Base-by-base conservation (phyloP, 2,797 vertebrate species). In the Anas bahamensis region DNA sequence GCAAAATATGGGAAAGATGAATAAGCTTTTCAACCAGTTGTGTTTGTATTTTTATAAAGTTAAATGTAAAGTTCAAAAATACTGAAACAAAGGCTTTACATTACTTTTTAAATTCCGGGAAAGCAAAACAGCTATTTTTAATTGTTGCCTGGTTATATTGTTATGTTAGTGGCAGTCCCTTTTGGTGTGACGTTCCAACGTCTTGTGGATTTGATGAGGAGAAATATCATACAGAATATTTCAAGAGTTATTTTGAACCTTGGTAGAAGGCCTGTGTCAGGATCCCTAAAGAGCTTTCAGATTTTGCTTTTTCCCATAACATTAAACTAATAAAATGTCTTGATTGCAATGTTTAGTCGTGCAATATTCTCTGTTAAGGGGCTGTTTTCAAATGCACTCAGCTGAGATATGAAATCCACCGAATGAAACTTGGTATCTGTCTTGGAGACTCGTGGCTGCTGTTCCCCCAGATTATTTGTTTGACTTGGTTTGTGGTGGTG, bases 401-500 rank as follows among this genome's bases (percentile, higher is more conserved):
- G 3, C 22, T 85, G 83, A 61, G 12, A 55, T 70, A 46, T 3
- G 9, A 87, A 89, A 57, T 55, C 4, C 42, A 55, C 17, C 18
- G 31, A 31, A 52, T 12, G 23, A 60, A 39, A 24, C 13, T 85
- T 33, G 29, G 2, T 57, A 18, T 72, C 19, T 31, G 1, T 63
- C 39, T 63, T 70, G 44, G 56, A 71, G 48, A n/a, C 13, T 41
- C 15, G 21, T 50, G 35, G 28, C 21, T 75, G 29, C 55, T 41
- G 6, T 77, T 86, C 6, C 42, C 28, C 4, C 2, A n/a, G 46
- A 56, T 53, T 10, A n/a, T 24, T 44, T 74, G 33, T 91, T 88
- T 64, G 8, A 1, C 31, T 2, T 65, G 0, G 0, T 50, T 75
- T 7, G 1, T 3, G 31, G 18, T 17, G 8, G 11, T 42, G 11